Conservation (phyloP, 2,113 vertebrate species). For the Circaetus cinerascens region DNA sequence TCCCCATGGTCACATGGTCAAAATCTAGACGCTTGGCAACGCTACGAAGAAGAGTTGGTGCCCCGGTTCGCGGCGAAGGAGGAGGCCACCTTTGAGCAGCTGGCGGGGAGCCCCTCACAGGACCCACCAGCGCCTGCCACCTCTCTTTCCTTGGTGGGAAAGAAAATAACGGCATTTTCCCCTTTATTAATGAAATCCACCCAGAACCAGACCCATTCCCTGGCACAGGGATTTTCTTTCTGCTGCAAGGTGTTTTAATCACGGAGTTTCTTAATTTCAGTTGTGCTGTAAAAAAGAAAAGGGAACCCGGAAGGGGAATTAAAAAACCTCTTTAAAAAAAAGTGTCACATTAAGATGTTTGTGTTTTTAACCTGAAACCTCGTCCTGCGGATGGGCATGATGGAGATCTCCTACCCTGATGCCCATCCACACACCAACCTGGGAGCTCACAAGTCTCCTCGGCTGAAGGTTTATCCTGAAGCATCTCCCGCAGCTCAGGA, state of each 20-base stretch:
- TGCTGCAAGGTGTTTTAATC: background rate
- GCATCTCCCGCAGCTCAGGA: background rate
- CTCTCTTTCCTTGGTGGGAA: background rate
- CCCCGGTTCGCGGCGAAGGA: no score
- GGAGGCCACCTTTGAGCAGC: no score
- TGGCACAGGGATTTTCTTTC: background rate
- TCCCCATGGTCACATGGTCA: no score
- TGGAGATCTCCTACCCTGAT: background rate
- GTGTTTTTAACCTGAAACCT: background rate
- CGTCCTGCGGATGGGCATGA: background rate
- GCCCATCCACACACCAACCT: background rate
- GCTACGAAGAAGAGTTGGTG: no score
- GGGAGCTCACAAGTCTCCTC: background rate
- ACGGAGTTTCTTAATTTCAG: background rate
- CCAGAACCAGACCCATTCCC: background rate
- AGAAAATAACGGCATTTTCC: background rate
- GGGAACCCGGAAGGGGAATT: background rate
- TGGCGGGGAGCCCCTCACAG: no score
- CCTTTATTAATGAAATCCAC: background rate
- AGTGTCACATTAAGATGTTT: background rate
- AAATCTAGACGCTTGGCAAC: no score
- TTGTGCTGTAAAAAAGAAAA: background rate
- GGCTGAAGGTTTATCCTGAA: background rate
- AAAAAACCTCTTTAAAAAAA: background rate
- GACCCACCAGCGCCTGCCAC: accelerated